A percentile compares a stretch with the other conserved stretches of the same genome.
These are phyloP conservation scores for Hesperia comma DNA, from an alignment of 2,888 invertebrate genomes.

Conservation along the genomic window DNA sequence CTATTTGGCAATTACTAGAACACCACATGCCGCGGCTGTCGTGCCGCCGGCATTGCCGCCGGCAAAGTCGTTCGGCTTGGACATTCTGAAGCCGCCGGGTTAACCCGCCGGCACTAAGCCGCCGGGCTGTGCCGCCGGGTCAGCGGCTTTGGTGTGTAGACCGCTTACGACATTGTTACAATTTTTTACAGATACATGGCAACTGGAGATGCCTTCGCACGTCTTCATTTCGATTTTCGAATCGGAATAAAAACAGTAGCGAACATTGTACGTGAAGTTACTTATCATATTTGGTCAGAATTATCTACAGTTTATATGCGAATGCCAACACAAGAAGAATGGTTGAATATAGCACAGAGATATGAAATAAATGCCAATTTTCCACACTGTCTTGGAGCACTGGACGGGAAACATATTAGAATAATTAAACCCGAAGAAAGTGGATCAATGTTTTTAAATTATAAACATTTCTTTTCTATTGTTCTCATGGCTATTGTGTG, in stretches of 20 bases:
- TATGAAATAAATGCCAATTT: conserved; percentile 39
- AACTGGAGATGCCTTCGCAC: conserved; percentile 29
- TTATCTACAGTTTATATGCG: conserved; percentile 34
- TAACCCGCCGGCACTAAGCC: no score
- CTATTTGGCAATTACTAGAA: no score
- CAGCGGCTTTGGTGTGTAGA: no score
- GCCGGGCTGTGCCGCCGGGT: no score
- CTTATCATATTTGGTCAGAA: conserved; percentile 29
- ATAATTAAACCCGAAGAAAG: conserved; percentile 28
- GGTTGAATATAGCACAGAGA: conserved; percentile 24
- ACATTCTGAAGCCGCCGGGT: no score
- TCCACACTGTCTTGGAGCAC: conserved; percentile 39
- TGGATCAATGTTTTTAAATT: conserved; percentile 42
- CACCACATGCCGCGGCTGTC: no score
- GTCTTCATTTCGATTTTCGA: conserved; percentile 33
- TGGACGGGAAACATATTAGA: no score
- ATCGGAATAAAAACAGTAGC: conserved; percentile 36
- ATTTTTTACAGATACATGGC: conserved; percentile 35
- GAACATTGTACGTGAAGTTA: conserved; percentile 34
- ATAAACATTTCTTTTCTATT: conserved; percentile 41
- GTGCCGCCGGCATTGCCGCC: no score
- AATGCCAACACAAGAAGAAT: conserved; percentile 18
- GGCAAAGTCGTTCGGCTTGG: no score
- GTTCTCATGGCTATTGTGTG: conserved; percentile 41
- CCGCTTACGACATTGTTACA: no score